Evolutionary conservation across 2,888 invertebrate species (phyloP), one percentile per base, ranked within the genome.

Genomic region (Drosophila aldrichi): DNA sequence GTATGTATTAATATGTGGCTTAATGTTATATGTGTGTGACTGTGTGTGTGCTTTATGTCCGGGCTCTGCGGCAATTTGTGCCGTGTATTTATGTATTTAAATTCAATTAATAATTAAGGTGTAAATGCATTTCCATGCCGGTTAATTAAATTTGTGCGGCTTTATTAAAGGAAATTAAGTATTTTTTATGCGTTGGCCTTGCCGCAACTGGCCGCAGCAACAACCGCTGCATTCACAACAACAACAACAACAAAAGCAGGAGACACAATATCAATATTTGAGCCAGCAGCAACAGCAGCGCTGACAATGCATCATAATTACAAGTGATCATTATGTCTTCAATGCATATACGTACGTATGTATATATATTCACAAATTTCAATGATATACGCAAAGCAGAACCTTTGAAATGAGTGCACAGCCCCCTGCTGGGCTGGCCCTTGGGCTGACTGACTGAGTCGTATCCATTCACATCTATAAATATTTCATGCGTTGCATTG

Each of bases 21-120:
- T 2, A 1, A 34, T 34, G 9, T 44, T 9, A n/a, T n/a, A n/a
- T 32, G 32, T 12, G 5, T 36, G 22, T 16, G 10, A 12, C 18
- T 44, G 12, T 60, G 14, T 59, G n/a, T 59, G 62, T 34, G 36
- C 18, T 34, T 34, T 49, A 51, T 44, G 46, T 38, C 40, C 20
- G 14, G 62, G 51, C 14, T 41, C 48, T 52, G 58, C 38, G 52
- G 60, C 61, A 77, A 63, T 72, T 65, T 74, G 58, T 54, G 46
- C 79, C 46, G 68, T 71, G 74, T 79, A 77, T 83, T 80, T 78
- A 79, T 79, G 81, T 75, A 82, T 81, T 83, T 78, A 75, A 86
- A 83, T 78, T 90, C 90, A 88, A 90, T 90, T 91, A 90, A 90
- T 91, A 90, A 90, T 90, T 90, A 90, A 90, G 89, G 87, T 82